These are phyloP conservation scores for Zoroaster sp. DNA, from an alignment of 53 echinoderm and acorn worm species.

Conservation along the genomic window DNA sequence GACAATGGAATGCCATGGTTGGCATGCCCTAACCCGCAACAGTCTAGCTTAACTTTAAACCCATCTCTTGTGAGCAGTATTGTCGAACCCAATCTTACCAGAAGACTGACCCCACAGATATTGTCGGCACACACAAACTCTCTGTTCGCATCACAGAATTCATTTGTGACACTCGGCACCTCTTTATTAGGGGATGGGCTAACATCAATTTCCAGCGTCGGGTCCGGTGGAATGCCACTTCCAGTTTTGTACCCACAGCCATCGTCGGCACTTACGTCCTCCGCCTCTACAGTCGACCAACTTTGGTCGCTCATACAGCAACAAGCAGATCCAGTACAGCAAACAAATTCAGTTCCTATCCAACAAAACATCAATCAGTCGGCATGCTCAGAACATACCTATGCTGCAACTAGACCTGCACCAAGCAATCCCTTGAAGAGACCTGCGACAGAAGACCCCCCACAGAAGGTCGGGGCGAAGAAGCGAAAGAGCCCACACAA, in stretches of 20 bases:
- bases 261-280: neutral
- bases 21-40: neutral
- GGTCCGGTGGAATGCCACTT: neutral
- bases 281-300: constrained; percentile 27
- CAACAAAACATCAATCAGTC: neutral
- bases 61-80: neutral
- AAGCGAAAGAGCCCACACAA: constrained; percentile 62
- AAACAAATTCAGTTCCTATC: neutral
- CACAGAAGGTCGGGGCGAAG: constrained; percentile 7
- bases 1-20: neutral
- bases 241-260: neutral
- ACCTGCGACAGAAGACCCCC: neutral
- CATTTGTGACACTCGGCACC: neutral
- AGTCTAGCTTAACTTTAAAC: neutral
- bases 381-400: neutral
- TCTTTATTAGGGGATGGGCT: neutral
- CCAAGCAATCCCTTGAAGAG: neutral
- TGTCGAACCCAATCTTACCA: too few species aligned
- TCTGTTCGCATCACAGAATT: neutral
- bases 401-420: neutral
- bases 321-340: constrained; percentile 21
- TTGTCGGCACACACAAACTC: neutral
- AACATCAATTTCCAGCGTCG: neutral
- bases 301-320: constrained; percentile 36
- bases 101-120: neutral